Conservation (phyloP, 2,113 vertebrate species). For the Tonatia bakeri region DNA sequence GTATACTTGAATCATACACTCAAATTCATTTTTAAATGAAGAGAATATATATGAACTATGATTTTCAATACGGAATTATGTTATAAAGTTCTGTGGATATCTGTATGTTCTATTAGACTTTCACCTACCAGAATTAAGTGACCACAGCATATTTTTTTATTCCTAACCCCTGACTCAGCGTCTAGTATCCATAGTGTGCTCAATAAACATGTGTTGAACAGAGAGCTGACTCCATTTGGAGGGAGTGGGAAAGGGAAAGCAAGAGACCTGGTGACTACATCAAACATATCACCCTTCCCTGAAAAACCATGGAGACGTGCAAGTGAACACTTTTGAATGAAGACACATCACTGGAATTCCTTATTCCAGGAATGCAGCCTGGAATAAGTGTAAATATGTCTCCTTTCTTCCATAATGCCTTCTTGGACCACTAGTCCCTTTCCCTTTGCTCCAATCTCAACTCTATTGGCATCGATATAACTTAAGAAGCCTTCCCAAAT, state of each 20-base stretch:
- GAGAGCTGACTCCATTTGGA: neutral
- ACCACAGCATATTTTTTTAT: neutral
- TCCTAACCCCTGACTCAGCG: neutral
- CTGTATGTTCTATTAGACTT: slow-evolving; percentile 2
- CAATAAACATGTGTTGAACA: neutral
- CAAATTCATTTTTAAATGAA: neutral
- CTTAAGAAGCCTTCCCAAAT: neutral
- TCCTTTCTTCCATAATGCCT: neutral
- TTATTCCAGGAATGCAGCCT: neutral
- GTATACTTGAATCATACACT: neutral
- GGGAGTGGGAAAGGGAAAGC: neutral
- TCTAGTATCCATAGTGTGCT: neutral
- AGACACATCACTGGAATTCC: neutral
- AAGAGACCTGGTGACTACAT: neutral
- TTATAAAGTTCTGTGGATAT: neutral
- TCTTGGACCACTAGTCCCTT: neutral
- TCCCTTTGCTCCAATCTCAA: neutral
- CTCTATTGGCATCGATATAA: neutral
- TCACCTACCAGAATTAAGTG: neutral
- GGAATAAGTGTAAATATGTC: neutral
- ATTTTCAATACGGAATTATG: neutral
- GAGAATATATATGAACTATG: neutral
- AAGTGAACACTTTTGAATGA: neutral
- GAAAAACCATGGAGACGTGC: neutral
- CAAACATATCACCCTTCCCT: neutral